Evolutionary conservation across 2,113 vertebrate species (phyloP), one percentile per base, ranked within the genome.

Genomic region (Hyla sarda): DNA sequence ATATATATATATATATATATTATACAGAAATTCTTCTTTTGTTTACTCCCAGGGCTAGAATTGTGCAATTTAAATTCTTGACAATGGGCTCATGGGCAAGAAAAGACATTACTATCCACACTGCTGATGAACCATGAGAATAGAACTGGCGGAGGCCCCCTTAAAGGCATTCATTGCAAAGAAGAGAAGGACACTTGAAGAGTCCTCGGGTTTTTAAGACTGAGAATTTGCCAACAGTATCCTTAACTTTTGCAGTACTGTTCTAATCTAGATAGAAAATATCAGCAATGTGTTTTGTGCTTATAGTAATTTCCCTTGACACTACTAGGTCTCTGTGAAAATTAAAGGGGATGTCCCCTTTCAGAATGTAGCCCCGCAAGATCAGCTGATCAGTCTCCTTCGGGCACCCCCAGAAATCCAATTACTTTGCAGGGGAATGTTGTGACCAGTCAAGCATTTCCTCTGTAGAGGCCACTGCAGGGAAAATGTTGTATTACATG

Each of bases 61-160:
- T 65, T 67, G 65, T 67, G 58, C 80, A 56, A 37, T 58, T 11
- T 52, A 79, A 79, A 79, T 58, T 79, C 54, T 34, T 37, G 76
- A 79, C 76, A 76, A 76, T 52, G 19, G 34, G 76, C 76, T 79
- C 5, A 32, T 37, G 76, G 52, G 32, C 17, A 76, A 30, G n/a
- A 52, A 30, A 19, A 76, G 47, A 73, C 45, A 76, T 75, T 50
- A 75, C 73, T 50, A 30, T 30, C 52, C 23, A 28, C 8, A 25
- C 13, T 30, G 48, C 47, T 52, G 74, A 76, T 30, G 47, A 30
- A 32, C n/a, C 74, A 52, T 30, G 48, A 76, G 16, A 76, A 50
- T 19, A 50, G 47, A 75, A 50, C 41, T 25, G 73, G 73, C 48
- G 25, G n/a, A 28, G 67, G 41, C 45, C 48, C 13, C 45, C 73